Evolutionary conservation across 2,797 vertebrate genomes (phyloP), one percentile per base, ranked within the genome.

Genomic region (Bradypodion ventrale): DNA sequence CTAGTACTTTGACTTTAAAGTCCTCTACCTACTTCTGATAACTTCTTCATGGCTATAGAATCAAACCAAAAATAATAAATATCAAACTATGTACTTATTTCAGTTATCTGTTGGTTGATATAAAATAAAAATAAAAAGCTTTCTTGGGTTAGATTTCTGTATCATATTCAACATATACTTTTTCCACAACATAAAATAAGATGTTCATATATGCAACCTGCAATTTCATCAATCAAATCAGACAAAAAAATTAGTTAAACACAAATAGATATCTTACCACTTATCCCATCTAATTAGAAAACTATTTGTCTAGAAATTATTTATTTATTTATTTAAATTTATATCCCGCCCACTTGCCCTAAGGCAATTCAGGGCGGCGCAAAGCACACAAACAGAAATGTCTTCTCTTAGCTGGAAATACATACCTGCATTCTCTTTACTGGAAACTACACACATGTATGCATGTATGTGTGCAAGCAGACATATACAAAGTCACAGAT

Each of bases 21-120:
- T 65, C 49, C 52, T 65, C 63, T 65, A 65, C 3, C 15, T 65
- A 10, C 60, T 29, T 23, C 6, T 65, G 63, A 65, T 32, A 46
- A 37, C 21, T 25, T 82, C 7, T 37, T 80, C 37, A 87, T 84
- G 44, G 13, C 46, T 3, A 15, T 12, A 46, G 56, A 7, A 25
- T 76, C 63, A 90, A 7, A 5, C 1, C 52, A 68, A 79, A 84
- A 89, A 49, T 60, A 85, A 72, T 23, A 1, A 40, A 89, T 8
- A 15, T 80, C 52, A 82, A 82, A 87, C 60, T 60, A 75, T 9
- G 85, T 66, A 25, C 77, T 63, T 83, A 74, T 75, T 12, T 42
- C 0, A 75, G 16, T 70, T 80, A 86, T 77, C n/a, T 46, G 84
- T 63, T 1, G 19, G 12, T 74, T 80, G 25, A 89, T 37, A 63